Base-by-base conservation (phyloP, 2,888 invertebrate species). In the Ariolimax columbianus region DNA sequence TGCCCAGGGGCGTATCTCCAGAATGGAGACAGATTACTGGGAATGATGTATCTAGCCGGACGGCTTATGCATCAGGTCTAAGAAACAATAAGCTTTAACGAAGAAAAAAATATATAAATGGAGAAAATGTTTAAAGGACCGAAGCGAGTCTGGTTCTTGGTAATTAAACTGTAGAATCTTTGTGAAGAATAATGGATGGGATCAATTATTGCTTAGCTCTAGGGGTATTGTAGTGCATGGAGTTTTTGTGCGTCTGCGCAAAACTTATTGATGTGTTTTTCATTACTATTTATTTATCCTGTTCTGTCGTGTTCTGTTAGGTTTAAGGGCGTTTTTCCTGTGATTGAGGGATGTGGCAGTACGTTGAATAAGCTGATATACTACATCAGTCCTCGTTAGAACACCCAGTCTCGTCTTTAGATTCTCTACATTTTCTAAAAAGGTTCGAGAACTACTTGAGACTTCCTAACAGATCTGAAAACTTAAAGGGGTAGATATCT, bases 81-180 rank as follows among this genome's bases (percentile, higher is more conserved):
- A 9, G 0, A 9, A 33, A 70, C 70, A 36, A 70, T 70, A 70
- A 33, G 17, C 11, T 38, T 36, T 70, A 36, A 38, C 72, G 7
- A 7, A 72, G 40, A 72, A 40, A 19, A 72, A 4, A 36, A 40
- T 23, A 40, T 6, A 4, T 26, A 36, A 1, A 55, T 55, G 66
- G 4, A 33, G 17, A 70, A 70, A 70, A 36, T 36, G 17, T 4
- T 26, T 40, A 26, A 38, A 7, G 11, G 14, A 66, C 30, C 30
- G 1, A 66, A 30, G 14, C 9, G 33, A 23, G 6, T 33, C 19
- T 33, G 19, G 51, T 51, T 75, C 75, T 75, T 51, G 19, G 33
- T 75, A 75, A 75, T 75, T 75, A 75, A 75, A 51, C 47, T 33
- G 47, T 30, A 51, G 17, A 47, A 75, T 78, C 40, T 26, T n/a